These are phyloP conservation scores for Zophobas morio DNA, from an alignment of 1,140 invertebrate species.

Conservation along the genomic window DNA sequence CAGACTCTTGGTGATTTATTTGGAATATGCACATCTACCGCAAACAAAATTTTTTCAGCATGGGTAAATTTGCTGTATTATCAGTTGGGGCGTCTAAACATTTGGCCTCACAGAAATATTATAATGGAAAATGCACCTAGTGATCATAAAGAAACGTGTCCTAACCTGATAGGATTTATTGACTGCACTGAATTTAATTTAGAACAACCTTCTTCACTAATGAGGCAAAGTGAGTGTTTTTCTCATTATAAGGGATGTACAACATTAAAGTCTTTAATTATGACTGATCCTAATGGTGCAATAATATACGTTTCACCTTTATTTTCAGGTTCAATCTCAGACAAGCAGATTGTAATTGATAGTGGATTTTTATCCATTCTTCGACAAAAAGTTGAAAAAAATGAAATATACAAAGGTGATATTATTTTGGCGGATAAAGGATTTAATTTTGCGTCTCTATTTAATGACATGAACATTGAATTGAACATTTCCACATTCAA, in stretches of 20 bases:
- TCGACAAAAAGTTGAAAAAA: not conserved
- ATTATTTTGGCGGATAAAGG: slow-evolving; percentile 26
- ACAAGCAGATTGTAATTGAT: slow-evolving; percentile 15
- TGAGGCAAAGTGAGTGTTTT: slow-evolving; percentile 20
- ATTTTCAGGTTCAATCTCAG: slow-evolving; percentile 17
- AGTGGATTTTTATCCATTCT: slow-evolving; percentile 4
- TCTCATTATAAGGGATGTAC: slow-evolving; percentile 14
- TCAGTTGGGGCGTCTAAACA: not conserved
- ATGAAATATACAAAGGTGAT: slow-evolving; percentile 3
- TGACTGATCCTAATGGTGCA: slow-evolving; percentile 13
- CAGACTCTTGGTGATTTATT: too few species aligned
- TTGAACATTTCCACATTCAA: slow-evolving; percentile 21
- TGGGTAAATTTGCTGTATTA: slow-evolving; percentile 9
- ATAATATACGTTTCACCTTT: slow-evolving; percentile 6
- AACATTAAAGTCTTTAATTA: slow-evolving; percentile 18
- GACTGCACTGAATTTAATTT: slow-evolving; percentile 21
- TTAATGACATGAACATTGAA: not conserved
- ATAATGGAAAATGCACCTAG: not conserved
- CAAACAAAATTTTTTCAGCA: too few species aligned
- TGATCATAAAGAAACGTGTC: slow-evolving; percentile 1
- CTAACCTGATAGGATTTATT: slow-evolving; percentile 16
- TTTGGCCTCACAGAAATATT: slow-evolving; percentile 3
- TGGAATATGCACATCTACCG: too few species aligned
- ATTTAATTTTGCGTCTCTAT: slow-evolving; percentile 10
- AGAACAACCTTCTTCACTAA: slow-evolving; percentile 1